phyloP scores from a whole-genome alignment of 2,113 vertebrate species.

The Misgurnus mizolepis region DNA sequence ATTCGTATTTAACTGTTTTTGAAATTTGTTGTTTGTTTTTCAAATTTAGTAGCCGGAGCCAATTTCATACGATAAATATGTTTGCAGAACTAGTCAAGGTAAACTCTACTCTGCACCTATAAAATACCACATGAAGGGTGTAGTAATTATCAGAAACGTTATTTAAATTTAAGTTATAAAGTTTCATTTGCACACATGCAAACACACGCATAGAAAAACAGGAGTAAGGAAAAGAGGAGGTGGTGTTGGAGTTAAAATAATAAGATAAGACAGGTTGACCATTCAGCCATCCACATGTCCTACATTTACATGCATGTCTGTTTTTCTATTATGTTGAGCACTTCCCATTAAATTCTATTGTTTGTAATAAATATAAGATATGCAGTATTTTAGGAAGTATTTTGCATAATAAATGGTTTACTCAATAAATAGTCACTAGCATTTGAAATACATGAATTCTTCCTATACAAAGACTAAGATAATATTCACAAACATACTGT shows the following conservation, averaged over 20 bases:
- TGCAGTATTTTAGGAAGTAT: no score
- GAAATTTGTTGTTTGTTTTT: no score
- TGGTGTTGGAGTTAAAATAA: constrained; percentile 31
- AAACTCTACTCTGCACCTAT: neutral
- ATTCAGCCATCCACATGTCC: neutral
- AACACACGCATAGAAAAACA: constrained; percentile 31
- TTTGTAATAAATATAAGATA: no score
- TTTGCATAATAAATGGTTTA: no score
- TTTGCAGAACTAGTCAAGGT: constrained; percentile 6
- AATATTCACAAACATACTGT: no score
- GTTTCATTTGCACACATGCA: constrained; percentile 27
- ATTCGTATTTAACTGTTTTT: no score
- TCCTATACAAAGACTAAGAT: no score
- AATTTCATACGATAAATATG: neutral
- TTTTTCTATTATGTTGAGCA: no score
- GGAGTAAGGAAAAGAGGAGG: neutral
- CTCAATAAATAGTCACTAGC: no score
- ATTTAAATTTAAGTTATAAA: constrained; percentile 2
- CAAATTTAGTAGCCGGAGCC: neutral
- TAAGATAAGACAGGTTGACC: constrained; percentile 33
- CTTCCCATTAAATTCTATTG: no score
- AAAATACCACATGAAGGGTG: neutral
- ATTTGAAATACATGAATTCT: no score
- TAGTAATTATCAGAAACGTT: constrained; percentile 40
- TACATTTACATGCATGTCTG: neutral